Base-by-base conservation (phyloP, 2,888 invertebrate genomes). In the Scaptomyza caliginosa region DNA sequence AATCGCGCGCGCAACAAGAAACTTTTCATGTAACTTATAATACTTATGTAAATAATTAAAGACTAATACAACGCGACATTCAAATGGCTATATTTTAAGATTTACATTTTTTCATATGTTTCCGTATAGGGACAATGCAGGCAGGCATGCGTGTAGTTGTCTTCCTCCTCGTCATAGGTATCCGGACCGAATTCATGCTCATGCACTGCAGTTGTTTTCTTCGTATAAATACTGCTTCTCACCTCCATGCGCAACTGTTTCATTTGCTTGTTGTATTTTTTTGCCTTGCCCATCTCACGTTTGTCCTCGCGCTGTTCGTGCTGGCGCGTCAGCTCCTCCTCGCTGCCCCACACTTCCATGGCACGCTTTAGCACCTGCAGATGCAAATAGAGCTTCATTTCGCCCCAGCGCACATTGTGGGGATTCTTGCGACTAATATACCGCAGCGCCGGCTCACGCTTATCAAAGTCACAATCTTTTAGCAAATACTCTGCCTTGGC, bases 361-460 rank as follows among this genome's bases (percentile, higher is more conserved):
- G 89, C 89, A 0, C 89, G 89, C 19, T 86, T 64, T 5, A 77
- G 67, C 3, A 89, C 95, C 93, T 98, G 98, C 75, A 94, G 91
- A 89, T 96, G 94, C 72, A 99, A 92, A 92, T 97, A 99, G 11
- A 99, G 93, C 88, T 98, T 98, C 99, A 99, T 99, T 90, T 97
- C 97, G 40, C 98, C 97, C 95, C 97, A 97, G 70, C 94, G 93
- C 30, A 94, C 92, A 91, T 98, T 96, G 91, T 98, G 98, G 11
- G 99, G 99, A 93, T 99, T 99, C 92, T 97, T 97, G 57, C 95
- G 94, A 26, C 94, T 93, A 52, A 98, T 94, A 91, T 93, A 98
- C 88, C 96, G 96, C 66, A 99, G 92, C 32, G 94, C 91, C 16
- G 98, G 98, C 89, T 96, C 95, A 50, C 99, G 93, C 90, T 93